A percentile compares a stretch with the other conserved stretches of the same genome.
Evolutionary conservation across 2,888 invertebrate genomes (phyloP).

Genomic region (Spatulosminthurus flaviceps): DNA sequence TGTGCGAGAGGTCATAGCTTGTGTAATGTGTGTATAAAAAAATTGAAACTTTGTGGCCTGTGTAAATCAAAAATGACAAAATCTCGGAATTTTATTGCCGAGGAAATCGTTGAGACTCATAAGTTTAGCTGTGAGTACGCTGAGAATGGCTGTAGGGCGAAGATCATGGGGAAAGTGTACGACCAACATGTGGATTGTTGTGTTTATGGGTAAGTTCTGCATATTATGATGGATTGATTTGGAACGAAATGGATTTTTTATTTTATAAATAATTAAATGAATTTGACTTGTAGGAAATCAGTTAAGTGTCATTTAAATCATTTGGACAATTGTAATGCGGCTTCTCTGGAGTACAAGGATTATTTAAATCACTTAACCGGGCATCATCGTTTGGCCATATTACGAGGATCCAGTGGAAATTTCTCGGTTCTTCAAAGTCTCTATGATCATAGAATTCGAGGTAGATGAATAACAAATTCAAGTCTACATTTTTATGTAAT

Average conservation of each 20-base stretch:
- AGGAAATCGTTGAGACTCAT: neutral
- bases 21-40: neutral
- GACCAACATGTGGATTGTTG: neutral
- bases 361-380: neutral
- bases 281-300: too few species aligned
- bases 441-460: neutral
- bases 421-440: neutral
- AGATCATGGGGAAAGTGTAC: neutral
- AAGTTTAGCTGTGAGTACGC: neutral
- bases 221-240: neutral
- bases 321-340: neutral
- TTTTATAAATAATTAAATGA: neutral
- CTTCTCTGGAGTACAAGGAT: neutral
- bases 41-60: neutral
- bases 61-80: neutral
- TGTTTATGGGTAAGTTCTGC: neutral
- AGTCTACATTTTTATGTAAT: neutral
- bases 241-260: neutral
- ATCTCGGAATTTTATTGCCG: slow-evolving; percentile 1
- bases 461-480: too few species aligned
- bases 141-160: neutral
- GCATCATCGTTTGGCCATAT: neutral
- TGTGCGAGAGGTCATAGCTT: neutral
- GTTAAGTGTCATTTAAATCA: neutral
- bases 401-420: neutral